Base-by-base conservation (phyloP, 2,888 invertebrate species). In the Amblyjoppa fuscipennis region DNA sequence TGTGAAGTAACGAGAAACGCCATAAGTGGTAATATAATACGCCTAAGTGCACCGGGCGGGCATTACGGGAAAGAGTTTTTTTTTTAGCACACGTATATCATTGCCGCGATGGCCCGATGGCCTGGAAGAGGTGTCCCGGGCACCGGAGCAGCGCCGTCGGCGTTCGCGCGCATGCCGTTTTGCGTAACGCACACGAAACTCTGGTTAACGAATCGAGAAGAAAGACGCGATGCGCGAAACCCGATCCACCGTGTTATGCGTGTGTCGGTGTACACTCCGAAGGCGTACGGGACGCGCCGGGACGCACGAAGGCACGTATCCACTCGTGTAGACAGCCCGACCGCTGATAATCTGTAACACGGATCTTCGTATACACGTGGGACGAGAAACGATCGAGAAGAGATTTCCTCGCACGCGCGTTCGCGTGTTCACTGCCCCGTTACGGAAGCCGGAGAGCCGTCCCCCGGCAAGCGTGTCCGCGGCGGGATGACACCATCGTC, bases 131-230 rank as follows among this genome's bases (percentile, higher is more conserved):
- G 13, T 28, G 13, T 28, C 20, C 61, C 68, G 45, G 13, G 20
- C 61, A 25, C 16, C 53, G 75, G 75, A 53, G 75, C 49, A 66
- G 61, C 34, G n/a, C 31, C 53, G 49, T 75, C 53, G 74, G 64
- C 71, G 56, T 61, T 77, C 82, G 38, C 59, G 28, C 59, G 28
- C 59, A 13, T 28, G 59, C 59, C 28, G 59, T 51, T 82, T 85
- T 85, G 85, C 82, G 82, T 79, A 85, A 85, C 70, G 3, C 68
- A 80, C 68, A 80, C 70, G 64, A 83, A 81, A 81, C 64, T 84
- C 81, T 77, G 84, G 81, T 78, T 84, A 86, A 84, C 86, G 81
- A 84, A 75, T 81, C 84, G 86, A 74, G 70, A 78, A 81, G 77
- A 71, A 49, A 56, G 76, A 51, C 13, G 28, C 70, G 75, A 56